Base-by-base conservation (phyloP, 2,888 invertebrate genomes). In the Acutogordius australiensis region DNA sequence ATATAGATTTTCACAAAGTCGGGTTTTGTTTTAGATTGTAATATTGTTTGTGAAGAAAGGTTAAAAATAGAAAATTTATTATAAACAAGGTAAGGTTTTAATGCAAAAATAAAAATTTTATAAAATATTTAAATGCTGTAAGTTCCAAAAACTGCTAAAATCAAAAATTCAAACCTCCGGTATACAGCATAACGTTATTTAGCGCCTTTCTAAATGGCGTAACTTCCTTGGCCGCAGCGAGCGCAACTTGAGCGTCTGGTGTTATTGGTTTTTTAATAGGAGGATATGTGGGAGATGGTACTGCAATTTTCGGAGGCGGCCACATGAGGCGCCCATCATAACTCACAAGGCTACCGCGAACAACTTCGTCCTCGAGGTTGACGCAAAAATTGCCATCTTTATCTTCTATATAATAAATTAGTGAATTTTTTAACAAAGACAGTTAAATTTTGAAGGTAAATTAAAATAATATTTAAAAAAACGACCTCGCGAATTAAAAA, bases 331-430 rank as follows among this genome's bases (percentile, higher is more conserved):
- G 73, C 0, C 84, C 84, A 61, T 80, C 76, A 63, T 81, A 76
- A 45, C 84, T 73, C 51, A 86, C 77, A 63, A 84, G 80, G 58
- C 82, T 79, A 1, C 85, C 85, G 27, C 85, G 76, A 0, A 83
- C 80, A 59, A 86, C 85, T 70, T 86, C 85, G 71, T 86, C 85
- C 64, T 80, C 78, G 62, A 84, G 70, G 70, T 84, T 80, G 61
- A 85, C 78, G 70, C 80, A 70, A 72, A 80, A 85, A 68, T 82
- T 80, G 65, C 84, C 79, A 64, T 83, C 77, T 62, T 78, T 78
- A 30, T 81, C 81, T 80, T 67, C 4, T n/a, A 51, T n/a, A 37
- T 37, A n/a, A n/a, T n/a, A n/a, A n/a, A n/a, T n/a, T n/a, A n/a
- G n/a, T n/a, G n/a, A n/a, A n/a, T n/a, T n/a, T n/a, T n/a, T n/a